phyloP scores from a whole-genome alignment of 2,113 vertebrate species.

The Capreolus pygargus region DNA sequence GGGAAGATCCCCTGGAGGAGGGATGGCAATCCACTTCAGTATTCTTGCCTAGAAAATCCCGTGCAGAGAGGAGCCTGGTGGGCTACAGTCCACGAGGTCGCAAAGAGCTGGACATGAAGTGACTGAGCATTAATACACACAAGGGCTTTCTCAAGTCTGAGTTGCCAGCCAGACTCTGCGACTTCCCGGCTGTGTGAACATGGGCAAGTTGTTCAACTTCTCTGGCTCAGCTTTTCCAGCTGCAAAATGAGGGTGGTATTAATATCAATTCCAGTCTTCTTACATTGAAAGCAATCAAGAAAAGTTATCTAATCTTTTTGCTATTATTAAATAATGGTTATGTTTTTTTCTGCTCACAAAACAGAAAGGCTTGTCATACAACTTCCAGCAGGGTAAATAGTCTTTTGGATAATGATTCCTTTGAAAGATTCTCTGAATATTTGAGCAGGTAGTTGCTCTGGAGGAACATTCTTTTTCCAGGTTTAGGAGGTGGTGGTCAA shows the following conservation, averaged over 20 bases:
- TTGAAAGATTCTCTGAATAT: not conserved
- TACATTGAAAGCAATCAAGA: not conserved
- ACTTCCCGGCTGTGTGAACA: not conserved
- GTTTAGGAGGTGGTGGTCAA: not conserved
- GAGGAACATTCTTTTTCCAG: not conserved
- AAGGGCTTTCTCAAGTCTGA: not conserved
- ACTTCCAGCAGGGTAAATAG: not conserved
- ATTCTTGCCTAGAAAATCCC: not conserved
- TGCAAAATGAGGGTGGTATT: not conserved
- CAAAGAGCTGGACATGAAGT: not conserved
- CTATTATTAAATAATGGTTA: not conserved
- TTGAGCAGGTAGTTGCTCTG: not conserved
- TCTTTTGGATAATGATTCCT: not conserved
- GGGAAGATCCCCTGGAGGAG: not conserved
- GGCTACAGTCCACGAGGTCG: not conserved
- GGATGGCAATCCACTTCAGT: not conserved
- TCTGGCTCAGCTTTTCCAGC: not conserved
- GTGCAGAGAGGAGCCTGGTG: not conserved
- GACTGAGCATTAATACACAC: not conserved
- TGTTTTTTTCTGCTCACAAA: not conserved
- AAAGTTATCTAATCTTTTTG: not conserved
- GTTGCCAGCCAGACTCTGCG: not conserved
- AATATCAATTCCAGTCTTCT: not conserved
- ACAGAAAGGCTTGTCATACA: not conserved
- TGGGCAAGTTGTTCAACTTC: not conserved